These are phyloP conservation scores for Catocala sponsa DNA, from an alignment of 2,888 invertebrate genomes.

Conservation along the genomic window DNA sequence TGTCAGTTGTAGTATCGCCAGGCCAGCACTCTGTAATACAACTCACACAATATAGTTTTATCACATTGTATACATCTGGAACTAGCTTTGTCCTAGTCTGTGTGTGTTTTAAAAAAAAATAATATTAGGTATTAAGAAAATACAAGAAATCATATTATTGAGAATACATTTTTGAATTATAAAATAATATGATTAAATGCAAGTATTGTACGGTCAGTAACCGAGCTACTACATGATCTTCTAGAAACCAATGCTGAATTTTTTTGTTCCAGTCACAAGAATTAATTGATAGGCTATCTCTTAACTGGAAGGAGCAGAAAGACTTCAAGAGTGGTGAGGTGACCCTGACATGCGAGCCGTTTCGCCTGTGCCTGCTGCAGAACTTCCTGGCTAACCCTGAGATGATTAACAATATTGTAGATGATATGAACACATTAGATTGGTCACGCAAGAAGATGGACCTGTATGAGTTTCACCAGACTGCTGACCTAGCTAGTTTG, in stretches of 20 bases:
- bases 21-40: too few relatives aligned
- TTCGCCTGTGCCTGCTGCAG: constrained; percentile 90
- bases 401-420: constrained; percentile 89
- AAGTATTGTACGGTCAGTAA: too few relatives aligned
- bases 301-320: constrained; percentile 82
- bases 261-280: constrained; percentile 70
- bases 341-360: constrained; percentile 89
- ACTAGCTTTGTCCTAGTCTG: too few relatives aligned
- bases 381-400: constrained; percentile 88
- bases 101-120: too few relatives aligned
- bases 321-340: constrained; percentile 74
- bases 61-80: too few relatives aligned
- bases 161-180: too few relatives aligned
- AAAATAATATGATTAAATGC: too few relatives aligned
- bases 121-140: too few relatives aligned
- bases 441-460: constrained; percentile 95
- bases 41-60: too few relatives aligned
- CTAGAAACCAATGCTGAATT: not conserved
- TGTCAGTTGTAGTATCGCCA: too few relatives aligned
- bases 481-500: constrained; percentile 90
- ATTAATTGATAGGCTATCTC: constrained; percentile 71
- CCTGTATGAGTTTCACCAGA: constrained; percentile 95
- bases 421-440: constrained; percentile 90
- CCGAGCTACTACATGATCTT: too few relatives aligned
- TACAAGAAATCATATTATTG: too few relatives aligned